phyloP scores from a whole-genome alignment of 2,113 vertebrate genomes.

The Arizona elegans region DNA sequence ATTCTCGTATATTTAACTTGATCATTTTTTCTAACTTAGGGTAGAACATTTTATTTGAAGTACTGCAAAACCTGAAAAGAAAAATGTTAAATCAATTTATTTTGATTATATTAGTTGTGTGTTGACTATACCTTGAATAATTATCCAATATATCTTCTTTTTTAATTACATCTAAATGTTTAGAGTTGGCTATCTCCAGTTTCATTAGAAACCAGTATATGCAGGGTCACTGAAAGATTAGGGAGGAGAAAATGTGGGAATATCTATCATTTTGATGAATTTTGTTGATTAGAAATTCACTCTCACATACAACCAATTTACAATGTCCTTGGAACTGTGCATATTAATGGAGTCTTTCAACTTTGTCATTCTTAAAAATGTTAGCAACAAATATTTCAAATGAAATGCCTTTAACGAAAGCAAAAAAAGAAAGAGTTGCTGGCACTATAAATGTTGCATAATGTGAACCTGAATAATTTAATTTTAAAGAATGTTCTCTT shows the following conservation, averaged over 20 bases:
- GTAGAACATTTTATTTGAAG: neutral
- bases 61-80: neutral
- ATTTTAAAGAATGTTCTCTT: neutral
- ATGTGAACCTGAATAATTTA: neutral
- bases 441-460: neutral
- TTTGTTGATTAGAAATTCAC: slow-evolving; percentile 62
- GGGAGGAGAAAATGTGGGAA: slow-evolving; percentile 49
- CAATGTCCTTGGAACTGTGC: slow-evolving; percentile 42
- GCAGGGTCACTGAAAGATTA: slow-evolving; percentile 46
- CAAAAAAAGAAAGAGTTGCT: neutral
- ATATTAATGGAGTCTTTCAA: slow-evolving; percentile 44
- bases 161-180: slow-evolving; percentile 44
- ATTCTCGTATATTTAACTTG: neutral
- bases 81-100: neutral
- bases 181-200: slow-evolving; percentile 30
- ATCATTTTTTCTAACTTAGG: neutral
- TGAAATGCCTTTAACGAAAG: neutral
- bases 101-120: neutral
- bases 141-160: slow-evolving; percentile 20
- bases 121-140: slow-evolving; percentile 28
- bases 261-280: slow-evolving; percentile 62
- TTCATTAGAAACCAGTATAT: slow-evolving; percentile 45
- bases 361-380: slow-evolving; percentile 30
- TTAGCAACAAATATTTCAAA: slow-evolving; percentile 16
- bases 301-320: slow-evolving; percentile 30